phyloP scores from a whole-genome alignment of 2,888 invertebrate genomes.

The Malthinus seriepunctatus region DNA sequence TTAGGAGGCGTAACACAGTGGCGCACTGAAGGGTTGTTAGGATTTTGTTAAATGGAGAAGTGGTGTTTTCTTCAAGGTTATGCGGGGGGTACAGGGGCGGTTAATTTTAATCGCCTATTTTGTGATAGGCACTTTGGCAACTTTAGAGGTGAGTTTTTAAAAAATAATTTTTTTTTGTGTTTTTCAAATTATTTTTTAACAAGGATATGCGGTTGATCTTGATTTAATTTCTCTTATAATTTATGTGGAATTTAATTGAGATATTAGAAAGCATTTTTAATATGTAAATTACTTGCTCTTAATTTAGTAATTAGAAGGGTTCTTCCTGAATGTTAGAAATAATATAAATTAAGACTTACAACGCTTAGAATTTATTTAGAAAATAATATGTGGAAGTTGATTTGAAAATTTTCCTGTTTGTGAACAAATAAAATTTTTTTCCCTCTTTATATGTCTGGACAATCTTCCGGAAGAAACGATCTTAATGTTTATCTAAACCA shows the following conservation, averaged over 20 bases:
- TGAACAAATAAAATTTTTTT: too few species aligned
- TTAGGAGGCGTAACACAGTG: conserved; percentile 6
- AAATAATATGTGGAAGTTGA: too few species aligned
- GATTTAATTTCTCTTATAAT: too few species aligned
- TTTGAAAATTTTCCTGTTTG: too few species aligned
- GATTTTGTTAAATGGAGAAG: conserved; percentile 35
- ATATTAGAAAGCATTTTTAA: not conserved
- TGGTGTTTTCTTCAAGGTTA: conserved; percentile 32
- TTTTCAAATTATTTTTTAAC: not conserved
- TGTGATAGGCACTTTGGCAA: conserved; percentile 29
- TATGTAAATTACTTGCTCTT: not conserved
- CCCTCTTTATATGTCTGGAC: too few species aligned
- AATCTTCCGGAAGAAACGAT: too few species aligned
- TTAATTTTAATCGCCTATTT: conserved; percentile 33
- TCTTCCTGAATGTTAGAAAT: too few species aligned
- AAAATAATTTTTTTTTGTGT: conserved; percentile 3
- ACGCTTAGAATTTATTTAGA: too few species aligned
- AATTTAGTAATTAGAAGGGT: not conserved
- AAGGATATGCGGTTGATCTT: not conserved
- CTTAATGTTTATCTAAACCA: not conserved
- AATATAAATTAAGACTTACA: too few species aligned
- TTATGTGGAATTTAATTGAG: not conserved
- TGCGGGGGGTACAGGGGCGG: conserved; percentile 37
- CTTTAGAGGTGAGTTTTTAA: conserved; percentile 20
- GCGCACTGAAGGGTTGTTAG: conserved; percentile 9